A percentile compares a stretch with the other conserved stretches of the same genome.
Evolutionary conservation across 2,797 vertebrate genomes (phyloP).

Genomic region (Oreochromis grahami): DNA sequence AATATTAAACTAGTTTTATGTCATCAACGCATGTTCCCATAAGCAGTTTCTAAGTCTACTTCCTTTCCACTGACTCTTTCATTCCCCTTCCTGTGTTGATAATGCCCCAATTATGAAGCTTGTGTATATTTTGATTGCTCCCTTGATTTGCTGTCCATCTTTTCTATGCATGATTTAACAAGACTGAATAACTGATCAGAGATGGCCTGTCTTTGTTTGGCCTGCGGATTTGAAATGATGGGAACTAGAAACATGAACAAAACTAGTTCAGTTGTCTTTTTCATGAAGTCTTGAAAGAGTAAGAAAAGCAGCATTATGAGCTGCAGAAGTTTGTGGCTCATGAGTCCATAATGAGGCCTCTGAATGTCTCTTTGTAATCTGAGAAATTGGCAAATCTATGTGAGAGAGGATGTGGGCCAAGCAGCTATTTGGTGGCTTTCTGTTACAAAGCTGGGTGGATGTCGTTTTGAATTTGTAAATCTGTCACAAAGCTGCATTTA

Average conservation of each 20-base stretch:
- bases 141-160: background rate
- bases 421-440: background rate
- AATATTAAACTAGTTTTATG: background rate
- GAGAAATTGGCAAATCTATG: conserved; percentile 5
- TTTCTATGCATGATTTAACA: background rate
- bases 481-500: background rate
- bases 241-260: background rate
- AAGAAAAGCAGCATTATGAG: background rate
- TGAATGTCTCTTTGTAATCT: conserved; percentile 44
- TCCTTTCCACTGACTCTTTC: background rate
- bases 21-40: background rate
- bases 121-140: conserved; percentile 4
- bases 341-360: conserved; percentile 1
- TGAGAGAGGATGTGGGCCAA: conserved; percentile 36
- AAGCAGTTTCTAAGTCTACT: background rate
- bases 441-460: background rate
- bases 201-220: background rate
- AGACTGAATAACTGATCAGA: background rate
- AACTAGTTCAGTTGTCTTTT: background rate
- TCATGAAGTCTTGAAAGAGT: background rate
- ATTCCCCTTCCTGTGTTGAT: background rate
- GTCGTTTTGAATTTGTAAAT: background rate
- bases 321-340: background rate
- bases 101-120: background rate
- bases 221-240: background rate